Base-by-base conservation (phyloP, 2,797 vertebrate species). In the Cirrhinus mrigala region DNA sequence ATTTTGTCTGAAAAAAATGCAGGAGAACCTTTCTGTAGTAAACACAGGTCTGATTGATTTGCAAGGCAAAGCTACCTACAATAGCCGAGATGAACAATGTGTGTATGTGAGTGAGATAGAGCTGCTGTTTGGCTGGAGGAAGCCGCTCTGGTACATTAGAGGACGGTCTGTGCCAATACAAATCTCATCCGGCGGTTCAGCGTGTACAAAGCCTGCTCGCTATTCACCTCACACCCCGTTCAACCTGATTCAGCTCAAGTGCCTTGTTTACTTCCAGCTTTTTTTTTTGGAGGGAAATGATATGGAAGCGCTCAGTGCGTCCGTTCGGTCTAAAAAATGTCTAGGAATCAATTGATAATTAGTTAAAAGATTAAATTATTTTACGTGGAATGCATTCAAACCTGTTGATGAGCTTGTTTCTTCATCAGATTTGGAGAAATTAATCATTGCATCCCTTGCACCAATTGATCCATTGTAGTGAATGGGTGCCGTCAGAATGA, bases 271-370 rank as follows among this genome's bases (percentile, higher is more conserved):
- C 70, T 44, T 75, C 46, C 78, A 27, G n/a, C 16, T 56, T 9
- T 58, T 79, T 58, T 79, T 33, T 33, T 37, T 46, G 40, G 52
- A 68, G 50, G 52, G 9, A 54, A 27, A 54, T 24, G 3, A 58
- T 24, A 44, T 33, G 48, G 74, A 85, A 66, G 81, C 50, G 56
- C 87, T 90, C 74, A 85, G 89, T 88, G 40, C 64, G 82, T 69
- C 33, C 3, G 29, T 18, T 48, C n/a, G 4, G 46, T 33, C 29
- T 76, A 15, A n/a, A 56, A 0, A 3, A 15, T 58, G 37, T 40
- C 7, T 11, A n/a, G 29, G 6, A 14, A 37, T 33, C 37, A 12
- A 12, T 70, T 2, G 37, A 44, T 22, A 70, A 70, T 15, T 14
- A 27, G 60, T 27, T 62, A 14, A 15, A 60, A 60, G 11, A 7